A percentile compares a stretch with the other conserved stretches of the same genome.
phyloP scores from a whole-genome alignment of 2,797 vertebrate genomes.

The Gouania willdenowi region DNA sequence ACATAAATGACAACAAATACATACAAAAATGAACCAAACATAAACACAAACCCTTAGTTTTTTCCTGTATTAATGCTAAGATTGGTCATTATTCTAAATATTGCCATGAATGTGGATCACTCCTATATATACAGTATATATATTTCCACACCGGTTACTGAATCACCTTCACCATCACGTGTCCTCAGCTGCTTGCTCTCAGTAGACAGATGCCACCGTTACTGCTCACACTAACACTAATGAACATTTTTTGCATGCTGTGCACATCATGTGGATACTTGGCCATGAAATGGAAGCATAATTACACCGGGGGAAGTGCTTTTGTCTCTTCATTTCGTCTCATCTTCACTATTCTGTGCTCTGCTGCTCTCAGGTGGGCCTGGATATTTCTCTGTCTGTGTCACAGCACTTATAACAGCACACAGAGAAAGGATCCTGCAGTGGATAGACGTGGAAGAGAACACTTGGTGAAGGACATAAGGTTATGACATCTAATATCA shows the following conservation, averaged over 20 bases:
- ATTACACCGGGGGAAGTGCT: conserved; percentile 68
- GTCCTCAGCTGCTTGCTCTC: conserved; percentile 5
- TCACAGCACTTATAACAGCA: conserved; percentile 30
- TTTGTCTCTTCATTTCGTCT: conserved; percentile 68
- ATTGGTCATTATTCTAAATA: too few species aligned
- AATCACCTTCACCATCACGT: too few species aligned
- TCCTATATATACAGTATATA: too few species aligned
- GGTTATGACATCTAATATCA: conserved; percentile 65
- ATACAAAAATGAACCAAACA: too few species aligned
- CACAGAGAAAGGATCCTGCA: conserved; percentile 28
- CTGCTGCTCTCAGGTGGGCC: conserved; percentile 55
- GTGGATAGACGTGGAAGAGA: conserved; percentile 57
- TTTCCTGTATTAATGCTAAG: too few species aligned
- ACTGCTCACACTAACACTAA: conserved; percentile 46
- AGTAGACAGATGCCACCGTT: conserved; percentile 34
- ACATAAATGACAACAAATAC: too few species aligned
- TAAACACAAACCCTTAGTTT: too few species aligned
- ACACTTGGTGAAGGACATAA: conserved; percentile 33
- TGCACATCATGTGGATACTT: conserved; percentile 62
- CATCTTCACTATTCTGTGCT: conserved; percentile 54
- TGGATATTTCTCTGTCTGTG: conserved; percentile 11
- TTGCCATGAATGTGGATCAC: too few species aligned
- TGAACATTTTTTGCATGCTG: conserved; percentile 54
- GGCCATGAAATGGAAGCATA: conserved; percentile 72
- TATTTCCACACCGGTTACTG: too few species aligned